These are phyloP conservation scores for Megaustenia siamemsis DNA, from an alignment of 2,888 invertebrate species.

Conservation along the genomic window DNA sequence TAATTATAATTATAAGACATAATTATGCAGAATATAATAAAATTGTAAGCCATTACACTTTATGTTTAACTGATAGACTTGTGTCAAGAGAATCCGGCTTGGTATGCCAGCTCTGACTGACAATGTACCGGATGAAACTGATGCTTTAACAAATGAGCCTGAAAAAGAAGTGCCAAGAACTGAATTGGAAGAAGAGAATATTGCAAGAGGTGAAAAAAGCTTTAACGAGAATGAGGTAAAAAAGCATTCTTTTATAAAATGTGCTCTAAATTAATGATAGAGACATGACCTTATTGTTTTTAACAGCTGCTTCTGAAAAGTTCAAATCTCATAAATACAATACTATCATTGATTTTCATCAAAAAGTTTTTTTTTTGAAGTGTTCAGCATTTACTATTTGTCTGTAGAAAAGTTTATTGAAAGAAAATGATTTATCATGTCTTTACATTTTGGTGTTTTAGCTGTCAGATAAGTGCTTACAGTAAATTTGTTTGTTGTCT, in stretches of 20 bases:
- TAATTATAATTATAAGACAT: no score
- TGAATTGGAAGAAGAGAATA: conserved; percentile 63
- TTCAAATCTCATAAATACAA: no score
- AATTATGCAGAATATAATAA: not conserved
- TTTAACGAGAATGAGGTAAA: conserved; percentile 2
- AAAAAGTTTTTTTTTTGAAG: no score
- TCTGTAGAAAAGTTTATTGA: no score
- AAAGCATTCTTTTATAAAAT: not conserved
- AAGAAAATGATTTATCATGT: no score
- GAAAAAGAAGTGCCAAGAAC: conserved; percentile 61
- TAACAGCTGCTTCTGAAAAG: not conserved
- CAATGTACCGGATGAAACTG: conserved; percentile 62
- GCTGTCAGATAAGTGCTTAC: no score
- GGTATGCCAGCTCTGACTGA: conserved; percentile 77
- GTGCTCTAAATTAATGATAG: not conserved
- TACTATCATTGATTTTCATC: no score
- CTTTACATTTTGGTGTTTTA: no score
- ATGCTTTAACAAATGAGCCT: not conserved
- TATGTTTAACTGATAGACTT: conserved; percentile 67
- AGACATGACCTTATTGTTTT: not conserved
- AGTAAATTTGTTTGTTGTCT: no score
- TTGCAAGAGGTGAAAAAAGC: not conserved
- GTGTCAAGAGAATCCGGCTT: conserved; percentile 76
- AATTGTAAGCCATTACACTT: conserved; percentile 3
- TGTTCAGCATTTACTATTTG: no score